Conservation (phyloP, 2,888 invertebrate species). For the Oscheius sp. region DNA sequence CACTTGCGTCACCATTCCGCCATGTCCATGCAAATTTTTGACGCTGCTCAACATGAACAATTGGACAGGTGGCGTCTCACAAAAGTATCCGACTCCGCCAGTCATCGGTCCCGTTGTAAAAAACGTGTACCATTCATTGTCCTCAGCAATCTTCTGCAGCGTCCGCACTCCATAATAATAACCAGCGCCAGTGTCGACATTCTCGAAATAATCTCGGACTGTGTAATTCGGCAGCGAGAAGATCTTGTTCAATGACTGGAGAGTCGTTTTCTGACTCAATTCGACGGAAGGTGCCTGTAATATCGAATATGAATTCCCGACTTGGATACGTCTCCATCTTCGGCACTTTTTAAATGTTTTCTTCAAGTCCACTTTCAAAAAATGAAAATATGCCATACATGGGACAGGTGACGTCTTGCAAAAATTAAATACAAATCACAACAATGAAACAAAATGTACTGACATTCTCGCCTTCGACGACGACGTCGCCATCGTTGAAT, state of each 20-base stretch:
- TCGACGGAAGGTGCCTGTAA: neutral
- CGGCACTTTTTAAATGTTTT: too few relatives aligned
- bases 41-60: neutral
- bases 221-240: constrained; percentile 9
- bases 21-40: neutral
- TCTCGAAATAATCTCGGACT: neutral
- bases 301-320: too few relatives aligned
- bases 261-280: too few relatives aligned
- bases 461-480: too few relatives aligned
- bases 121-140: neutral
- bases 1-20: neutral
- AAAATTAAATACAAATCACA: too few relatives aligned
- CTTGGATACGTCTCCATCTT: too few relatives aligned
- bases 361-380: too few relatives aligned
- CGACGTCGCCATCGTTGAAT: neutral
- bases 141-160: neutral
- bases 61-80: neutral
- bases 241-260: too few relatives aligned
- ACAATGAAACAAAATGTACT: neutral
- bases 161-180: constrained; percentile 2
- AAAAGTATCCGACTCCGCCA: neutral
- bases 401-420: too few relatives aligned
- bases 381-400: too few relatives aligned
- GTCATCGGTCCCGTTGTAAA: neutral
- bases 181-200: neutral